Percentiles rank a stretch among this genome's conserved stretches.
phyloP scores from a whole-genome alignment of 1,140 invertebrate genomes.

The Drosophila murphyi region DNA sequence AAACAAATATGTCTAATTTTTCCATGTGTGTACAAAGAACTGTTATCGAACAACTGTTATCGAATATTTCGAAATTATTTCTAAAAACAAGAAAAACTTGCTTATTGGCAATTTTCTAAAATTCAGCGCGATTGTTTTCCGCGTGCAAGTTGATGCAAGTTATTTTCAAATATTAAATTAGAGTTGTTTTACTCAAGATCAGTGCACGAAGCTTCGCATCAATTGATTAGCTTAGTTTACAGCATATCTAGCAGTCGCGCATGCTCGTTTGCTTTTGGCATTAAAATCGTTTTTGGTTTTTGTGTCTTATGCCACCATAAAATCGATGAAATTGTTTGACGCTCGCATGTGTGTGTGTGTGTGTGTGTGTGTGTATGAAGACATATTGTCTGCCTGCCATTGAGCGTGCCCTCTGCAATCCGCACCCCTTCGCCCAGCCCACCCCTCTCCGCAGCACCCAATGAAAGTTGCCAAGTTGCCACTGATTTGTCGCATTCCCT shows the following conservation, averaged over 20 bases:
- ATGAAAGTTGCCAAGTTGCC: conserved; percentile 38
- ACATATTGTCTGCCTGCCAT: conserved; percentile 2
- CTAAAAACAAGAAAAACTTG: no score
- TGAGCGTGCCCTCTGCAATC: conserved; percentile 1
- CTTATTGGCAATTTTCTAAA: no score
- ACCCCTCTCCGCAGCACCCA: neutral
- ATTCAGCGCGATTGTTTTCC: no score
- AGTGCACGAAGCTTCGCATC: no score
- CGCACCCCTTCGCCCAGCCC: neutral
- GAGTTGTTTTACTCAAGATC: no score
- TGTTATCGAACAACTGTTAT: no score
- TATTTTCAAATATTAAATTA: no score
- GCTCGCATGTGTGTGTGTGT: conserved; percentile 54
- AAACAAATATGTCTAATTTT: no score
- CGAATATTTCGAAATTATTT: no score
- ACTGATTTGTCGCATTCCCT: conserved; percentile 80
- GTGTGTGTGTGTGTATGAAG: conserved; percentile 2
- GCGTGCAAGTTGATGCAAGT: no score
- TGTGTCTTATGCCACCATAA: conserved; percentile 27
- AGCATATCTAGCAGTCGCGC: neutral
- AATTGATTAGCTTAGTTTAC: neutral
- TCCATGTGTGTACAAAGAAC: no score
- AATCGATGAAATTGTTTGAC: conserved; percentile 75
- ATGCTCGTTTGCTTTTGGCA: neutral
- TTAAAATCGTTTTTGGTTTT: neutral